Conservation (phyloP, 30 jellyfish, hydroid and myxozoan species). For the Pelagia noctiluca region DNA sequence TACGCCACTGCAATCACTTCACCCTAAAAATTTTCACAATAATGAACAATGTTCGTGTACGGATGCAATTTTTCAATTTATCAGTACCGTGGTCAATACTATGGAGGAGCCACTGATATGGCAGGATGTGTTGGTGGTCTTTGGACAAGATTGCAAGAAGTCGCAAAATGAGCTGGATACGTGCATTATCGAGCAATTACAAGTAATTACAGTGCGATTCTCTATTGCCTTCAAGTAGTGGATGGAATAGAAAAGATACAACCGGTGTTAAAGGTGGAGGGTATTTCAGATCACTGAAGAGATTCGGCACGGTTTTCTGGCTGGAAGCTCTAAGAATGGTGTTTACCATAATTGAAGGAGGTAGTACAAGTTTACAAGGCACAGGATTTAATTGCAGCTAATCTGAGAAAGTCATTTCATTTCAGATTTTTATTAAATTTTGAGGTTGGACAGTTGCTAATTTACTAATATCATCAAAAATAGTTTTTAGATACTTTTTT, state of each 20-base stretch:
- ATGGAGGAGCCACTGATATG: constrained; percentile 57
- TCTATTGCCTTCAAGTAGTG: constrained; percentile 44
- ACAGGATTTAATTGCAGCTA: constrained; percentile 33
- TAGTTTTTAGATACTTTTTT: no score
- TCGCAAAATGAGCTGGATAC: constrained; percentile 45
- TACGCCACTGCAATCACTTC: constrained; percentile 42
- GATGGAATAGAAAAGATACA: constrained; percentile 41
- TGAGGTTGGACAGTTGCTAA: no score
- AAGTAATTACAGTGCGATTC: constrained; percentile 24
- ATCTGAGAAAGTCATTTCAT: constrained; percentile 46
- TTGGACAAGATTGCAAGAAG: constrained; percentile 34
- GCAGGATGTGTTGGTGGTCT: constrained; percentile 64
- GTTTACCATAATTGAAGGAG: constrained; percentile 45
- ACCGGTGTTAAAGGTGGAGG: constrained; percentile 69
- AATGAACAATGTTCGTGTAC: constrained; percentile 39
- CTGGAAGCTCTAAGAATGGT: constrained; percentile 66
- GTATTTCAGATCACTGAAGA: constrained; percentile 31
- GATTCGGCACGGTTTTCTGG: constrained; percentile 46
- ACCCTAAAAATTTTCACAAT: constrained; percentile 26
- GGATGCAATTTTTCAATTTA: constrained; percentile 49
- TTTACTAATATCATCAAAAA: no score
- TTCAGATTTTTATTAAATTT: no score
- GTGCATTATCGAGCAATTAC: constrained; percentile 50
- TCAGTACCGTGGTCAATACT: constrained; percentile 56
- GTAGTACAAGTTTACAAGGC: constrained; percentile 57